A percentile compares a stretch with the other conserved stretches of the same genome.
Conservation (phyloP, 2,888 invertebrate genomes). For the Polylopha cassiicola region DNA sequence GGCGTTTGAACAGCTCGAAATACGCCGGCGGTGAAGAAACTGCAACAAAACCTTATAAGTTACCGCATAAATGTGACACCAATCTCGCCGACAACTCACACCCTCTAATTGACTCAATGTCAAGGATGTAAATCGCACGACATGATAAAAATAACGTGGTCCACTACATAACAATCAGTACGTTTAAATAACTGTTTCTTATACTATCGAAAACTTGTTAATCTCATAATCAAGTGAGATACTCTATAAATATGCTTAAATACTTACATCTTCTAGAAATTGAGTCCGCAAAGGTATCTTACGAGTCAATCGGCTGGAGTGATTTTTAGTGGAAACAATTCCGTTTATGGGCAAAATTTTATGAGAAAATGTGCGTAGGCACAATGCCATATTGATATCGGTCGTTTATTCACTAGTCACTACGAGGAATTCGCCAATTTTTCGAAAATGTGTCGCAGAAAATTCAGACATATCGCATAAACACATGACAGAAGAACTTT, state of each 20-base stretch:
- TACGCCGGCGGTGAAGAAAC: slow-evolving; percentile 58
- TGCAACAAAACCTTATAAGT: slow-evolving; percentile 36
- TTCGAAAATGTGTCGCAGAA: slow-evolving; percentile 48
- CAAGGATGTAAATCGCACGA: slow-evolving; percentile 32
- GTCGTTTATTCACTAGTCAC: slow-evolving; percentile 33
- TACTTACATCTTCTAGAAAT: slow-evolving; percentile 76
- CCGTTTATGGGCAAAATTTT: slow-evolving; percentile 74
- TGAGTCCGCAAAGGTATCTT: slow-evolving; percentile 67
- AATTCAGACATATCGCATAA: slow-evolving; percentile 46
- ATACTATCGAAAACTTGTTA: slow-evolving; percentile 16
- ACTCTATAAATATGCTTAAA: slow-evolving; percentile 17
- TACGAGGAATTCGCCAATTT: slow-evolving; percentile 36
- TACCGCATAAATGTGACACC: no score
- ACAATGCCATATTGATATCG: slow-evolving; percentile 73
- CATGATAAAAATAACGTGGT: slow-evolving; percentile 14
- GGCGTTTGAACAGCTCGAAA: slow-evolving; percentile 60
- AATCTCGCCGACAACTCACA: slow-evolving; percentile 22
- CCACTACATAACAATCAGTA: slow-evolving; percentile 5
- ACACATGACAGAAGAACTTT: slow-evolving; percentile 39
- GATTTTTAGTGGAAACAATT: slow-evolving; percentile 72
- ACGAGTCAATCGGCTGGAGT: slow-evolving; percentile 69
- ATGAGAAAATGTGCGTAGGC: slow-evolving; percentile 74
- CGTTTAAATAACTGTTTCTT: slow-evolving; percentile 26
- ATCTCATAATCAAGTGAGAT: neutral
- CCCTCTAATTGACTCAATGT: slow-evolving; percentile 50